Percentiles rank a stretch among this genome's conserved stretches.
These are phyloP conservation scores for Cotesia typhae DNA, from an alignment of 1,140 invertebrate species.

Conservation along the genomic window DNA sequence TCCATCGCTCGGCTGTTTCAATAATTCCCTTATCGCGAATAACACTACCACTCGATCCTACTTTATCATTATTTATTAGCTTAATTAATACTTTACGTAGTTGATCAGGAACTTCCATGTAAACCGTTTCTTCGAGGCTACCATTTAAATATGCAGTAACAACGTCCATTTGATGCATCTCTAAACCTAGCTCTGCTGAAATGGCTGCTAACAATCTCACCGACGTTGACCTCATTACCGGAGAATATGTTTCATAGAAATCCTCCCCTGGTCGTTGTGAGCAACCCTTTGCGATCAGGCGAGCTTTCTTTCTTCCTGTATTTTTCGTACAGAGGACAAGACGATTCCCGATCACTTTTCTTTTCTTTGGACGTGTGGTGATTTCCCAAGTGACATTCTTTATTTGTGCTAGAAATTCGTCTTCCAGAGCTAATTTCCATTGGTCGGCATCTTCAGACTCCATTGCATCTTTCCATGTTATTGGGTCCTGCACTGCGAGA, in stretches of 20 bases:
- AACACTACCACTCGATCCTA: background rate
- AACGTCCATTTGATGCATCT: slow-evolving; percentile 9
- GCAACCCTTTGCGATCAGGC: slow-evolving; percentile 49
- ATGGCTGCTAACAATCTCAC: background rate
- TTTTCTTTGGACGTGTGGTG: slow-evolving; percentile 24
- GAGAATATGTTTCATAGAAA: slow-evolving; percentile 25
- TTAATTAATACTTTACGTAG: background rate
- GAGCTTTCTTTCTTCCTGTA: slow-evolving; percentile 43
- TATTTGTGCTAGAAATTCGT: slow-evolving; percentile 36
- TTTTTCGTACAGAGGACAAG: slow-evolving; percentile 46
- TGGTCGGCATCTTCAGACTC: slow-evolving; percentile 24
- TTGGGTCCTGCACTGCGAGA: slow-evolving; percentile 15
- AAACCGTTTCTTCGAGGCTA: slow-evolving; percentile 25
- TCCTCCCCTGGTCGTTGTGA: slow-evolving; percentile 22
- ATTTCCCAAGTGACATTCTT: slow-evolving; percentile 44
- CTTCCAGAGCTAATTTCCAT: slow-evolving; percentile 36
- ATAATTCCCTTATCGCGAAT: background rate
- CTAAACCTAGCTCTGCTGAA: background rate
- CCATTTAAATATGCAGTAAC: slow-evolving; percentile 28
- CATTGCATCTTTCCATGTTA: slow-evolving; percentile 26
- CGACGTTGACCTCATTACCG: slow-evolving; percentile 7
- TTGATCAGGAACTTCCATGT: slow-evolving; percentile 19
- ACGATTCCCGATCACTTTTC: slow-evolving; percentile 42
- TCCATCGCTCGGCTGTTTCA: background rate
- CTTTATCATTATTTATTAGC: background rate